A percentile compares a stretch with the other conserved stretches of the same genome.
Conservation (phyloP, 2,888 invertebrate genomes). For the Galerucella pusilla region DNA sequence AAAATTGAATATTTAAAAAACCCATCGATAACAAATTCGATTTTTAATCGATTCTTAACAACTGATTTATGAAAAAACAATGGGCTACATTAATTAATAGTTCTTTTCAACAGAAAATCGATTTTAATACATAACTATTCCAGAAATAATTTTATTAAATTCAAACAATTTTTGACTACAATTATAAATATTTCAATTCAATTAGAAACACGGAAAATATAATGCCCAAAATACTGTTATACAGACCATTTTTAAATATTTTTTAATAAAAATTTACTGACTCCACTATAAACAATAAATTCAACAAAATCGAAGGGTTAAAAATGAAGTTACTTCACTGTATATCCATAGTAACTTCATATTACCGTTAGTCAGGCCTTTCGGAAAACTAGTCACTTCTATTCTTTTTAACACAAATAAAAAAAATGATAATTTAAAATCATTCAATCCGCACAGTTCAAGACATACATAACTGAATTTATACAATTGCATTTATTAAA, state of each 20-base stretch:
- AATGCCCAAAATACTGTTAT: too few relatives aligned
- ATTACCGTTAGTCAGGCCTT: neutral
- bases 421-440: slow-evolving; percentile 55
- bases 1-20: slow-evolving; percentile 6
- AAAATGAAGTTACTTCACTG: too few relatives aligned
- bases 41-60: slow-evolving; percentile 7
- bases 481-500: slow-evolving; percentile 53
- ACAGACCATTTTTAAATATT: too few relatives aligned
- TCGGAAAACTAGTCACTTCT: slow-evolving; percentile 9
- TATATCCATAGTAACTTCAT: neutral
- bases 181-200: too few relatives aligned
- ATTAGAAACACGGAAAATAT: too few relatives aligned
- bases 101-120: neutral
- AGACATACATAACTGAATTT: slow-evolving; percentile 49
- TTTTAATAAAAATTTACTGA: too few relatives aligned
- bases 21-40: slow-evolving; percentile 6
- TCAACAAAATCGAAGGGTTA: too few relatives aligned
- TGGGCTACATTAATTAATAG: neutral
- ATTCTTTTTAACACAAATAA: slow-evolving; percentile 48
- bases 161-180: too few relatives aligned
- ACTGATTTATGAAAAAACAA: neutral
- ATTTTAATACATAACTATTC: neutral
- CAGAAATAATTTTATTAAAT: too few relatives aligned
- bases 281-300: too few relatives aligned
- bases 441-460: slow-evolving; percentile 52